These are phyloP conservation scores for Megatriorchis doriae DNA, from an alignment of 2,113 vertebrate genomes.

Conservation along the genomic window DNA sequence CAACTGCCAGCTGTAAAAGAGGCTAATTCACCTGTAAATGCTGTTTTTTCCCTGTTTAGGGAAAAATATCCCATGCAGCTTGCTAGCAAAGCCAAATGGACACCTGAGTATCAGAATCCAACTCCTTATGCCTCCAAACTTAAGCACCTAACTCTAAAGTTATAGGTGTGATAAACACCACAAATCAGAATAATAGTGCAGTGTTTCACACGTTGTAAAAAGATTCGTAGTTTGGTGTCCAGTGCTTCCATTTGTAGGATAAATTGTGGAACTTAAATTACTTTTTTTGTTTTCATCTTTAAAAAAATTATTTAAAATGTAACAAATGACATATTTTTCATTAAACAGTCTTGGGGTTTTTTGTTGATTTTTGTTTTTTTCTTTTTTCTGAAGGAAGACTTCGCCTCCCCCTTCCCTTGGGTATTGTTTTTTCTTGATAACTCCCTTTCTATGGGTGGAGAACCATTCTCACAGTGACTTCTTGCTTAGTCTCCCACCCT, in stretches of 20 bases:
- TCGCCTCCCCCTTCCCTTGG: background rate
- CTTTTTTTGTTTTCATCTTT: background rate
- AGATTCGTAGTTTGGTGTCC: background rate
- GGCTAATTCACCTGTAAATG: background rate
- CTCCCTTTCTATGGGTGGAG: background rate
- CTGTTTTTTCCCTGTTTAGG: background rate
- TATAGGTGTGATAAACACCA: background rate
- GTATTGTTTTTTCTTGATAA: background rate
- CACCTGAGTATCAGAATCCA: background rate
- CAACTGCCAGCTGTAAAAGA: background rate
- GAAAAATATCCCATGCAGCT: background rate
- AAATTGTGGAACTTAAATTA: background rate
- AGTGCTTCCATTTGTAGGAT: background rate
- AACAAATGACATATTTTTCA: background rate
- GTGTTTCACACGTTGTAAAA: background rate
- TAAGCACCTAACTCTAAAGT: background rate
- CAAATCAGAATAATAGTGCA: background rate
- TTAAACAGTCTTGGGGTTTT: background rate
- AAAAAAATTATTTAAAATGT: background rate
- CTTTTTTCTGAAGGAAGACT: background rate
- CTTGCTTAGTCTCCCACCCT: background rate
- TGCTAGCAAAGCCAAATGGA: background rate
- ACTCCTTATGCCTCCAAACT: background rate
- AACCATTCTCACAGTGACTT: background rate
- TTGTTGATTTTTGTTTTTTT: background rate